These are phyloP conservation scores for Orcinus orca DNA, from an alignment of 2,113 vertebrate species.

Conservation along the genomic window DNA sequence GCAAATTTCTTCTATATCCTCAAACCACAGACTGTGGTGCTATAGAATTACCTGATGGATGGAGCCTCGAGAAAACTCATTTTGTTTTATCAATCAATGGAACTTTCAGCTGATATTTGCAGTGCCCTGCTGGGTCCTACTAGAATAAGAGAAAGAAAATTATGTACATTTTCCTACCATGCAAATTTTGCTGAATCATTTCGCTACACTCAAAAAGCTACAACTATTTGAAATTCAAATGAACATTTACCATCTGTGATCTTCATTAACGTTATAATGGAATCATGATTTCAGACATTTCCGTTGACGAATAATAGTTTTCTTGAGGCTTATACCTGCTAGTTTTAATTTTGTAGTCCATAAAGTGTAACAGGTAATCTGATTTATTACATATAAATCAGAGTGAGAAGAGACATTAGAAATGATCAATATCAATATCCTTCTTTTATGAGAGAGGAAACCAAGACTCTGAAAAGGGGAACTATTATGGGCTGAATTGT, in stretches of 20 bases:
- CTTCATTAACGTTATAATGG: slow-evolving; percentile 57
- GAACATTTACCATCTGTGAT: slow-evolving; percentile 64
- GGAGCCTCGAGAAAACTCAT: neutral
- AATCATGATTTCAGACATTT: slow-evolving; percentile 66
- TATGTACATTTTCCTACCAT: slow-evolving; percentile 48
- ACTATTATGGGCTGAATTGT: neutral
- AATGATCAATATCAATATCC: neutral
- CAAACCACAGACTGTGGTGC: neutral
- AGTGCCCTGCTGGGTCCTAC: neutral
- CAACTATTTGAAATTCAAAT: slow-evolving; percentile 66
- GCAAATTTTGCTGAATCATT: slow-evolving; percentile 57
- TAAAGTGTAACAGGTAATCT: slow-evolving; percentile 10
- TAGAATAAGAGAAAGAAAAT: slow-evolving; percentile 9
- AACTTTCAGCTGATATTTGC: neutral
- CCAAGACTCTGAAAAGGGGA: neutral
- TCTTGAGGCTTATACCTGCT: slow-evolving; percentile 19
- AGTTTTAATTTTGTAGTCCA: slow-evolving; percentile 35
- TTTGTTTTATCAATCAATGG: neutral
- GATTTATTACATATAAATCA: neutral
- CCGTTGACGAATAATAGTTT: slow-evolving; percentile 56
- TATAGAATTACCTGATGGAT: neutral
- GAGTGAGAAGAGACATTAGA: neutral
- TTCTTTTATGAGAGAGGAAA: slow-evolving; percentile 30
- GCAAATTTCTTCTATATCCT: neutral
- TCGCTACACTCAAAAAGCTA: slow-evolving; percentile 69